Percentiles rank a stretch among this genome's conserved stretches.
Conservation (phyloP, 1,140 invertebrate genomes). For the Zaprionus camerounensis region DNA sequence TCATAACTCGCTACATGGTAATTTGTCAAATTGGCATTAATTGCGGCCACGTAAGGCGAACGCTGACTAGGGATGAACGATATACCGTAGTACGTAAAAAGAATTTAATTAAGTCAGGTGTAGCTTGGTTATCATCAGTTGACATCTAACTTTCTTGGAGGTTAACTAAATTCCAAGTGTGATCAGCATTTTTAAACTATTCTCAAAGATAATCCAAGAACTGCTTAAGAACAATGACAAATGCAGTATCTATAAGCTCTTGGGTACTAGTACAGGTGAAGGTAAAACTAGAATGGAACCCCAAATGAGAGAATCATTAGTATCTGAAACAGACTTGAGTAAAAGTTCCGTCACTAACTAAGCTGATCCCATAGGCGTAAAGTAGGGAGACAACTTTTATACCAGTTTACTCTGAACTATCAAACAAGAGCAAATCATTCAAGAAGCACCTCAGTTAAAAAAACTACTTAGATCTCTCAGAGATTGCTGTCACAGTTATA, state of each 20-base stretch:
- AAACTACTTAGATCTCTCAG: neutral
- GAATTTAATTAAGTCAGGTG: neutral
- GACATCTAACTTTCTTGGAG: neutral
- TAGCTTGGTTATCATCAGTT: neutral
- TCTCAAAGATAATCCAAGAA: neutral
- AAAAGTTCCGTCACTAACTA: too few species aligned
- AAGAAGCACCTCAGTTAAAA: neutral
- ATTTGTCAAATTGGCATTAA: constrained; percentile 76
- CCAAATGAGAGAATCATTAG: too few species aligned
- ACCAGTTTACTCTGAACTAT: neutral
- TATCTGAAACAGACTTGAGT: too few species aligned
- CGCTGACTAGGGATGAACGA: constrained; percentile 1
- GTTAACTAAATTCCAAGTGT: neutral
- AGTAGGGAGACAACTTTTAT: too few species aligned
- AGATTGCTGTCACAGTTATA: too few species aligned
- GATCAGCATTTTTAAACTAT: too few species aligned
- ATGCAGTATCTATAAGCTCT: too few species aligned
- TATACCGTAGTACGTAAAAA: neutral
- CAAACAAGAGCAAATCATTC: neutral
- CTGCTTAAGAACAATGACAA: too few species aligned
- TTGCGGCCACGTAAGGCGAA: constrained; percentile 33
- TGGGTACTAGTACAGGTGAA: too few species aligned
- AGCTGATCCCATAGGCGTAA: too few species aligned
- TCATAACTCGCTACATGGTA: constrained; percentile 51
- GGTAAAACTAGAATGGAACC: too few species aligned